Evolutionary conservation across 2,113 vertebrate species (phyloP).

Genomic region (Melospiza georgiana): DNA sequence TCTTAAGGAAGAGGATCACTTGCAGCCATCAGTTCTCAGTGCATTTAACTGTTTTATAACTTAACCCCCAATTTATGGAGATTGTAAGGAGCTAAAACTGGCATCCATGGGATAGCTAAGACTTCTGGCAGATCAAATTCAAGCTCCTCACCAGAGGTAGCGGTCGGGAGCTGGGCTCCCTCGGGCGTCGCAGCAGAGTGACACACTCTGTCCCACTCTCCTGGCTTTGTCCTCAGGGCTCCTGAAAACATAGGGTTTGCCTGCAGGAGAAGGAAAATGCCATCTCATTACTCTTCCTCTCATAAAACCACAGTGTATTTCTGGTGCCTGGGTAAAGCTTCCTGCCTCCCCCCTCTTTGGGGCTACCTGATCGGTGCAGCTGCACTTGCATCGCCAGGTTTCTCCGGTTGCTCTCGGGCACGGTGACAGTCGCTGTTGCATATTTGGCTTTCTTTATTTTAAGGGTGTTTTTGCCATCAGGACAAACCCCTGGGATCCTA

Average conservation of each 20-base stretch:
- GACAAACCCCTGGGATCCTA: constrained; percentile 86
- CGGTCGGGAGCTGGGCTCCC: constrained; percentile 83
- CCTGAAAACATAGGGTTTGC: constrained; percentile 85
- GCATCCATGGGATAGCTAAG: background rate
- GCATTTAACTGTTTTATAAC: background rate
- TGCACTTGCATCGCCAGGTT: constrained; percentile 82
- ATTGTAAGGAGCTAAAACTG: background rate
- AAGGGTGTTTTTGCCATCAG: constrained; percentile 85
- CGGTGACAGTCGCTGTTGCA: constrained; percentile 47
- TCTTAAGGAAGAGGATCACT: background rate
- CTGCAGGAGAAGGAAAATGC: constrained; percentile 65
- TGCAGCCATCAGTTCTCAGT: background rate
- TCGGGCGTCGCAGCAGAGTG: constrained; percentile 87
- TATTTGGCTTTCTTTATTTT: constrained; percentile 86
- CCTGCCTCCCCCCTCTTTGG: background rate
- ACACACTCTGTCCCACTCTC: constrained; percentile 83
- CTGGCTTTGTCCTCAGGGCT: constrained; percentile 86
- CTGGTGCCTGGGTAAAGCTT: background rate
- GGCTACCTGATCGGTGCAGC: constrained; percentile 88
- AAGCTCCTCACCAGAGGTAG: constrained; percentile 86
- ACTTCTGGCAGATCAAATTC: background rate
- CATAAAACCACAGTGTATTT: background rate
- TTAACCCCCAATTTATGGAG: background rate
- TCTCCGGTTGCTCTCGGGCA: constrained; percentile 72
- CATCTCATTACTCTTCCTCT: background rate